A percentile compares a stretch with the other conserved stretches of the same genome.
phyloP scores from a whole-genome alignment of 2,888 invertebrate genomes.

The Adelphocoris suturalis region DNA sequence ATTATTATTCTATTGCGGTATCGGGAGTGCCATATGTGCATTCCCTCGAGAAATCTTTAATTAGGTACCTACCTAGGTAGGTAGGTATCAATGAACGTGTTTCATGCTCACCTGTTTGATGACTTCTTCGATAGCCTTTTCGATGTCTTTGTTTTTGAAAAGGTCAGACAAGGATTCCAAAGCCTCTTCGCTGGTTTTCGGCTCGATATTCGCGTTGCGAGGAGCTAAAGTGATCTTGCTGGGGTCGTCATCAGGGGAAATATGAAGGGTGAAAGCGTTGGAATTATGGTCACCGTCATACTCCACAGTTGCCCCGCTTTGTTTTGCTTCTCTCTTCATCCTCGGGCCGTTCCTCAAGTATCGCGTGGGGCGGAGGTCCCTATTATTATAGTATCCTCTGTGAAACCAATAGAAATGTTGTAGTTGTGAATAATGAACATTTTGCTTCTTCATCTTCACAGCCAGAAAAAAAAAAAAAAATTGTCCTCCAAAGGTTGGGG shows the following conservation, averaged over 20 bases:
- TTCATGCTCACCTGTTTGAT: slow-evolving; percentile 49
- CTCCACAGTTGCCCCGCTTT: slow-evolving; percentile 12
- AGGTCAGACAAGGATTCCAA: slow-evolving; percentile 67
- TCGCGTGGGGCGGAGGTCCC: slow-evolving; percentile 39
- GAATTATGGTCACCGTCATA: slow-evolving; percentile 49
- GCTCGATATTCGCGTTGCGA: slow-evolving; percentile 50
- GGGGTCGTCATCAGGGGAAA: slow-evolving; percentile 44
- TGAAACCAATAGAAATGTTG: not conserved
- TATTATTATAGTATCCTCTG: slow-evolving; percentile 51
- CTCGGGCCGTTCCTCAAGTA: slow-evolving; percentile 55
- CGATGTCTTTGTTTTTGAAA: slow-evolving; percentile 67
- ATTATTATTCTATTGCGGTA: too few species aligned
- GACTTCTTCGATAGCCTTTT: slow-evolving; percentile 70
- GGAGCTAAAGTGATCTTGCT: slow-evolving; percentile 40
- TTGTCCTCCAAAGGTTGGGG: too few species aligned
- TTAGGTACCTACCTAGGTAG: too few species aligned
- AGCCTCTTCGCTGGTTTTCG: slow-evolving; percentile 59
- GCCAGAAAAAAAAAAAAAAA: too few species aligned
- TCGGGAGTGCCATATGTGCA: too few species aligned
- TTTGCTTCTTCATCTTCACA: too few species aligned
- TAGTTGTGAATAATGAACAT: too few species aligned
- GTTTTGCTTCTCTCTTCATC: not conserved
- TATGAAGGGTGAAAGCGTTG: slow-evolving; percentile 44
- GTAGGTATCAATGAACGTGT: too few species aligned
- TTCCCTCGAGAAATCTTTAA: too few species aligned